These are phyloP conservation scores for Scyliorhinus canicula DNA, from an alignment of 2,797 vertebrate genomes.

Conservation along the genomic window DNA sequence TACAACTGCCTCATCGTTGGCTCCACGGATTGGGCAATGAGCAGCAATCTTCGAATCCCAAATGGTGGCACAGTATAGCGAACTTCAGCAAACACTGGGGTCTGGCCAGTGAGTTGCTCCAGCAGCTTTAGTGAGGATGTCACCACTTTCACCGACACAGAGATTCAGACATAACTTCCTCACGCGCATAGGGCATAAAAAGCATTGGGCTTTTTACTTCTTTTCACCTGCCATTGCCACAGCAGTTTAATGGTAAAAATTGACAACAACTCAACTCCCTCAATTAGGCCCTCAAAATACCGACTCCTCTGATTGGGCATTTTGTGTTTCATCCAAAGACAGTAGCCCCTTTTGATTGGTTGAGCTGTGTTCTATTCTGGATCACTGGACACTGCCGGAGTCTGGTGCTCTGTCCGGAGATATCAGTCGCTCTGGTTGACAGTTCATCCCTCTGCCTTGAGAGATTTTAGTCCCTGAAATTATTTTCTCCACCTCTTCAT, in stretches of 20 bases:
- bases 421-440: not conserved
- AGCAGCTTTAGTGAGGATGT: too few species aligned
- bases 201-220: too few species aligned
- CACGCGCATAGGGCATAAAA: too few species aligned
- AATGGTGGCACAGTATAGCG: too few species aligned
- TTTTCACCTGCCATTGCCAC: too few species aligned
- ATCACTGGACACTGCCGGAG: not conserved
- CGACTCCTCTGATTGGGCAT: not conserved
- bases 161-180: too few species aligned
- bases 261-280: not conserved
- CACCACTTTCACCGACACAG: too few species aligned
- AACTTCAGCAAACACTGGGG: too few species aligned
- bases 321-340: not conserved
- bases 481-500: not conserved
- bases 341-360: not conserved
- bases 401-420: not conserved
- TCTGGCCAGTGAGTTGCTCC: too few species aligned
- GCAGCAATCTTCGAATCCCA: too few species aligned
- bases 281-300: not conserved
- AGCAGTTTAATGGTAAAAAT: not conserved
- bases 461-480: not conserved
- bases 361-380: not conserved
- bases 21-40: too few species aligned
- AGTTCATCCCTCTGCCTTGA: not conserved
- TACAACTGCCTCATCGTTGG: too few species aligned